Conservation (phyloP, 2,888 invertebrate species). For the Brachyptera putata region DNA sequence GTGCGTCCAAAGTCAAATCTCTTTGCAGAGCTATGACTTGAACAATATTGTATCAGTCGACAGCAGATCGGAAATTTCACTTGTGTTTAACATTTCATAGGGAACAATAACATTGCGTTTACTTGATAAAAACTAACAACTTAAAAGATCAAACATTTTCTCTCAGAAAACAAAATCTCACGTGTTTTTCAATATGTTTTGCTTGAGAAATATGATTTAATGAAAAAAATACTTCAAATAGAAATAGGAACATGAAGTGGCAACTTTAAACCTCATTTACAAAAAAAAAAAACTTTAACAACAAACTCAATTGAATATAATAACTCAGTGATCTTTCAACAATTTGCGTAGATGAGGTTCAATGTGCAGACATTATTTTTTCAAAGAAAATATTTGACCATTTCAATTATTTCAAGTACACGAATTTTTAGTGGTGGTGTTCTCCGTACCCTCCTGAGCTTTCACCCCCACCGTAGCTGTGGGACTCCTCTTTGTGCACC, state of each 20-base stretch:
- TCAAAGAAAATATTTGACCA: too few species aligned
- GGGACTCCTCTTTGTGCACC: conserved; percentile 67
- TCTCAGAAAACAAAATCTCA: not conserved
- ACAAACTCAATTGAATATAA: too few species aligned
- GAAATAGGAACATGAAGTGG: not conserved
- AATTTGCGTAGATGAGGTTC: too few species aligned
- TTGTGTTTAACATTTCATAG: too few species aligned
- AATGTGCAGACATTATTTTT: too few species aligned
- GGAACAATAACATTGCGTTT: too few species aligned
- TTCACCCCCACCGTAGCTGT: conserved; percentile 32
- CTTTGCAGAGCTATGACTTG: conserved; percentile 4
- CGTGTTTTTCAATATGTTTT: too few species aligned
- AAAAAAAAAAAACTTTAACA: not conserved
- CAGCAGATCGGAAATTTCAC: not conserved
- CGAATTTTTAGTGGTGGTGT: too few species aligned
- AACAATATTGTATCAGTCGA: not conserved
- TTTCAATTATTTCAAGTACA: too few species aligned
- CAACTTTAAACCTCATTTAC: not conserved
- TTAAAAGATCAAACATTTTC: not conserved
- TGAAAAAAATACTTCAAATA: not conserved
- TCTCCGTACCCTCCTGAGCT: not conserved
- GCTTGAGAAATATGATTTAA: too few species aligned
- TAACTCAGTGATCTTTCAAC: too few species aligned
- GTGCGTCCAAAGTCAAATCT: not conserved
- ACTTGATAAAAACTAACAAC: not conserved